phyloP scores from a whole-genome alignment of 2,888 invertebrate species.

The Heliconius ismenius region DNA sequence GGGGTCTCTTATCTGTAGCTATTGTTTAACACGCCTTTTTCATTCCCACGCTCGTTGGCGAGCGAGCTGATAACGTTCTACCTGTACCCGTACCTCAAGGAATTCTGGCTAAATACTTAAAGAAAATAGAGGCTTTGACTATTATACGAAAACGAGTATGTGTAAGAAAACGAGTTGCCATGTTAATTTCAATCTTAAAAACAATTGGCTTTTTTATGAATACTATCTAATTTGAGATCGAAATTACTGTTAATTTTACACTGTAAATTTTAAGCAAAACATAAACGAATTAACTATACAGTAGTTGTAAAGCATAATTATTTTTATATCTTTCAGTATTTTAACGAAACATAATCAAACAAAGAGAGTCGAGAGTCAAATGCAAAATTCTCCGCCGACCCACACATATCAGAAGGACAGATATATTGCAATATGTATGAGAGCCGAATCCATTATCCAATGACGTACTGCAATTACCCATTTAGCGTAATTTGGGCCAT shows the following conservation, averaged over 20 bases:
- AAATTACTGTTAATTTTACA: not conserved
- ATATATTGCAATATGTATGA: conserved; percentile 71
- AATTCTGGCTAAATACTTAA: conserved; percentile 45
- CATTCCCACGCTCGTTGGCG: conserved; percentile 76
- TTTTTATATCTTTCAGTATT: conserved; percentile 70
- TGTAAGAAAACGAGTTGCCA: not conserved
- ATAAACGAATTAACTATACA: not conserved
- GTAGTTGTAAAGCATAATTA: conserved; percentile 55
- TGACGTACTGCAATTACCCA: conserved; percentile 81
- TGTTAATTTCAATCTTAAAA: not conserved
- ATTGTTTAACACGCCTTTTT: conserved; percentile 80
- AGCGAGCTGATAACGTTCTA: conserved; percentile 69
- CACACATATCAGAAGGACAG: conserved; percentile 66
- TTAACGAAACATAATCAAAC: conserved; percentile 68
- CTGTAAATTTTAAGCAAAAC: not conserved
- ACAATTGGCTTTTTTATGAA: not conserved
- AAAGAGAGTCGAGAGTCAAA: conserved; percentile 70
- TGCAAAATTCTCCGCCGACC: conserved; percentile 73
- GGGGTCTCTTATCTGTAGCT: conserved; percentile 76
- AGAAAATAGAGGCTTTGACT: conserved; percentile 31
- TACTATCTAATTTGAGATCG: not conserved
- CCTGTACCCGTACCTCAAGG: conserved; percentile 48
- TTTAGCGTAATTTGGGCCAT: conserved; percentile 81
- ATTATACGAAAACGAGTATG: not conserved
- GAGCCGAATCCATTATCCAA: conserved; percentile 80